Conservation (phyloP, 2,797 vertebrate species). For the Thalassophryne amazonica region DNA sequence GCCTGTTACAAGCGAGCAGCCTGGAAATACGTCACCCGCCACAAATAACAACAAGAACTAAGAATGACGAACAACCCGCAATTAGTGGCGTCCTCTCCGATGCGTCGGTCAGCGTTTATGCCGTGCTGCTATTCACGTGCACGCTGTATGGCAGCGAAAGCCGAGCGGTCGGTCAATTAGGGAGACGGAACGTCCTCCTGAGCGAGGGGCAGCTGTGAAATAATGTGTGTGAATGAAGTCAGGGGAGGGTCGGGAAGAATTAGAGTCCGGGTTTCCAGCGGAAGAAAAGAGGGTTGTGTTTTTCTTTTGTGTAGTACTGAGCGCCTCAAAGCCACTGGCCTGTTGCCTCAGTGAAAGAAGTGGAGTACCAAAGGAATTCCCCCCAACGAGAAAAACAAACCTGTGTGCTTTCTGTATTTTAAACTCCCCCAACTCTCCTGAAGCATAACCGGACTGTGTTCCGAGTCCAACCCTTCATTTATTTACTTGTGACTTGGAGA, state of each 20-base stretch:
- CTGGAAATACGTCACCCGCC: slow-evolving; percentile 23
- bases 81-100: slow-evolving; percentile 55
- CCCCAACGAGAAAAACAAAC: slow-evolving; percentile 70
- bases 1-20: slow-evolving; percentile 19
- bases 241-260: slow-evolving; percentile 27
- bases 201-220: slow-evolving; percentile 20
- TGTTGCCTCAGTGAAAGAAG: slow-evolving; percentile 80
- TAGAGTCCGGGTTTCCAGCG: slow-evolving; percentile 26
- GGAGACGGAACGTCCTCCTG: slow-evolving; percentile 20
- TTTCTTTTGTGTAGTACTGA: slow-evolving; percentile 55
- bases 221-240: slow-evolving; percentile 21
- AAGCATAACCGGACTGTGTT: no score
- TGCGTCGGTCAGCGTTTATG: slow-evolving; percentile 57
- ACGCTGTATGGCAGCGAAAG: slow-evolving; percentile 3
- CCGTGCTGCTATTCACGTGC: slow-evolving; percentile 35
- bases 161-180: slow-evolving; percentile 33
- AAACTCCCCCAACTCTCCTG: slow-evolving; percentile 17
- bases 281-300: slow-evolving; percentile 50
- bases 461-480: no score
- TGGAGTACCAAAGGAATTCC: slow-evolving; percentile 73
- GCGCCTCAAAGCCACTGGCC: slow-evolving; percentile 73
- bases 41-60: slow-evolving; percentile 46
- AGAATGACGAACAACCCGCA: slow-evolving; percentile 33
- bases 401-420: slow-evolving; percentile 62
- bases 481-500: no score